Conservation (phyloP, 1,140 invertebrate species). For the Himalopsyche phryganea region DNA sequence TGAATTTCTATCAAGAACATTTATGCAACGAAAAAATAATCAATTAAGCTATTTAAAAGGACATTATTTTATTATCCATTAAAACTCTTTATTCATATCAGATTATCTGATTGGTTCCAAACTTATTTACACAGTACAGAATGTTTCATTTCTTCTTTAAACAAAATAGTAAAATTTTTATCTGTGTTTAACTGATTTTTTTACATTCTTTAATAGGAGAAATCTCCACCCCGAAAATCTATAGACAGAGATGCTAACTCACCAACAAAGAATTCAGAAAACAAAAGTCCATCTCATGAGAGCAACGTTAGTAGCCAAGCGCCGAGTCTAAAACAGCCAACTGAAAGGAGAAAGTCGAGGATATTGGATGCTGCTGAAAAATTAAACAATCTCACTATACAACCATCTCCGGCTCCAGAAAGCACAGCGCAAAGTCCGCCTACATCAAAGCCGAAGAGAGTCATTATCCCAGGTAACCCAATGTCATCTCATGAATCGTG, state of each 20-base stretch:
- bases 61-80: no score
- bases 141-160: no score
- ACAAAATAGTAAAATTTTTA: no score
- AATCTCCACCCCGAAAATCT: constrained; percentile 29
- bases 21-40: no score
- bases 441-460: constrained; percentile 70
- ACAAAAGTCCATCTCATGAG: constrained; percentile 31
- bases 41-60: no score
- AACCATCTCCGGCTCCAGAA: constrained; percentile 32
- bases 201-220: constrained; percentile 14
- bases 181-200: no score
- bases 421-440: constrained; percentile 40
- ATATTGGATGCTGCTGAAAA: constrained; percentile 71
- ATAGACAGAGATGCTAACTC: constrained; percentile 26
- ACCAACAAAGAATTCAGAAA: constrained; percentile 21
- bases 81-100: no score
- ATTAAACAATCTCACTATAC: constrained; percentile 59
- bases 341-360: constrained; percentile 59
- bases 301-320: constrained; percentile 40
- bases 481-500: background rate
- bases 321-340: constrained; percentile 38
- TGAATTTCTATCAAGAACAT: no score
- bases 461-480: constrained; percentile 63
- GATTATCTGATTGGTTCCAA: no score
- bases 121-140: no score